Evolutionary conservation across 2,113 vertebrate genomes (phyloP).

Genomic region (Python bivittatus): DNA sequence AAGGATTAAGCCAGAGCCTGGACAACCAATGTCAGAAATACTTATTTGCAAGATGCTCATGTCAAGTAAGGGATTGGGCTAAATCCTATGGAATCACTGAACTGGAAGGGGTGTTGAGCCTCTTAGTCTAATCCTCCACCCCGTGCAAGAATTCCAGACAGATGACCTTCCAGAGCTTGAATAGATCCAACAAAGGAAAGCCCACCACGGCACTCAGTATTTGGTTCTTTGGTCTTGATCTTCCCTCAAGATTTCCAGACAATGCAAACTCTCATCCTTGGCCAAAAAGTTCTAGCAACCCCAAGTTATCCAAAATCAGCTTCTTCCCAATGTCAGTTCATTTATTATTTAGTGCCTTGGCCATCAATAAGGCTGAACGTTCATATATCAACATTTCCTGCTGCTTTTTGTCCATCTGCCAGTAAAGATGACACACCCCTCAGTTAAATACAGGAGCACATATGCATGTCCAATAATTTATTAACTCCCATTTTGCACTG

Average conservation of each 20-base stretch:
- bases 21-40: background rate
- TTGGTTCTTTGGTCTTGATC: background rate
- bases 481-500: conserved; percentile 49
- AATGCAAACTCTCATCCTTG: background rate
- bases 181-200: background rate
- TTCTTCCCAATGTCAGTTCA: conserved; percentile 13
- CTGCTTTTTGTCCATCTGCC: conserved; percentile 27
- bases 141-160: background rate
- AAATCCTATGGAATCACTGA: background rate
- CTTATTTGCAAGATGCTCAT: background rate
- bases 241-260: background rate
- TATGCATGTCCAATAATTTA: conserved; percentile 58
- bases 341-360: conserved; percentile 46
- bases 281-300: background rate
- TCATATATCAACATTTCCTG: conserved; percentile 59
- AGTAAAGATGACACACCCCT: conserved; percentile 52
- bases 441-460: conserved; percentile 55
- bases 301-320: background rate
- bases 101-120: background rate
- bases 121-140: background rate
- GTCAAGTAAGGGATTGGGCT: background rate
- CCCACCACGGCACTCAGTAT: background rate
- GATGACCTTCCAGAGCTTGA: background rate
- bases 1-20: background rate
- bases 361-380: conserved; percentile 50